These are phyloP conservation scores for Lateolabrax maculatus DNA, from an alignment of 2,797 vertebrate species.

Conservation along the genomic window DNA sequence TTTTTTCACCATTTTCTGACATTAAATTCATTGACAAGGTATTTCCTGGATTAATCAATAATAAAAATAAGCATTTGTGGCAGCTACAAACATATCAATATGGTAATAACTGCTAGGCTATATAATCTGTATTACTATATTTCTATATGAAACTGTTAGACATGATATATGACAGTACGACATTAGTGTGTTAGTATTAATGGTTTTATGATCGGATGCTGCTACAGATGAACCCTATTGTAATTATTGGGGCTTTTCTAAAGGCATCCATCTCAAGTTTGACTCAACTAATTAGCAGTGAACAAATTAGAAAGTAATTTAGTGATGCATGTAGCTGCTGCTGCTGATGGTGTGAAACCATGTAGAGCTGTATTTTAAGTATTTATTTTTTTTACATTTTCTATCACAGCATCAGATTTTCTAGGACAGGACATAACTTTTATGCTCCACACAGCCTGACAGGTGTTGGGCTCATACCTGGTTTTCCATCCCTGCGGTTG, in stretches of 20 bases:
- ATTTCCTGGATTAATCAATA: not conserved
- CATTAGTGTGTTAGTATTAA: no score
- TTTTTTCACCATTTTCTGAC: not conserved
- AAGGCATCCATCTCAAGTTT: not conserved
- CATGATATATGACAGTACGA: no score
- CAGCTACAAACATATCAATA: not conserved
- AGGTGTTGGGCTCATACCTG: slow-evolving; percentile 75
- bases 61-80: not conserved
- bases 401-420: not conserved
- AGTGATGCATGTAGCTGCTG: not conserved
- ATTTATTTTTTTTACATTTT: not conserved
- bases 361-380: not conserved
- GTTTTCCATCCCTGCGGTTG: slow-evolving; percentile 75
- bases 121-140: not conserved
- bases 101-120: not conserved
- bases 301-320: not conserved
- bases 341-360: not conserved
- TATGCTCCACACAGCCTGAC: not conserved
- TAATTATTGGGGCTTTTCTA: not conserved
- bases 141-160: no score
- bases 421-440: not conserved
- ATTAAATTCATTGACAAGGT: not conserved
- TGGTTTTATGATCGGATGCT: not conserved
- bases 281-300: not conserved
- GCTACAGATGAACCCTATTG: not conserved